These are phyloP conservation scores for Steinernema feltiae DNA, from an alignment of 1,140 invertebrate genomes.

Conservation along the genomic window DNA sequence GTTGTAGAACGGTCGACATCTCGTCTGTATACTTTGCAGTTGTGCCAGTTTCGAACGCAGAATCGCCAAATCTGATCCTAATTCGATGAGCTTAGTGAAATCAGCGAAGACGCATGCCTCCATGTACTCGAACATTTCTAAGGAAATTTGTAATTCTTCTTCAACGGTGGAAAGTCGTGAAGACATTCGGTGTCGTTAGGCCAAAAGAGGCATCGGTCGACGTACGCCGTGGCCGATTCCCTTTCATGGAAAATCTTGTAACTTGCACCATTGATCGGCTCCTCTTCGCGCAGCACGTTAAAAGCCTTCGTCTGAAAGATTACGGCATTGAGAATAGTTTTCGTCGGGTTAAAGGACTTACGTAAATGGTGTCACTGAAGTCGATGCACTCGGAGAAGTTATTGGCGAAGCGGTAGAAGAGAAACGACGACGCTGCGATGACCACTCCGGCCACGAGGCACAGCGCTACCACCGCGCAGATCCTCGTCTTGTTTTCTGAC, in stretches of 20 bases:
- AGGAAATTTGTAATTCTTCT: neutral
- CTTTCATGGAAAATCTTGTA: neutral
- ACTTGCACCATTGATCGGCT: neutral
- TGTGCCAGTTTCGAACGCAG: neutral
- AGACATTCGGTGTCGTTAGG: neutral
- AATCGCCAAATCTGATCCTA: neutral
- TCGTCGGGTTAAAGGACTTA: neutral
- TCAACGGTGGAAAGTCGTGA: neutral
- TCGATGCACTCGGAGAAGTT: neutral
- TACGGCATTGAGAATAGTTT: neutral
- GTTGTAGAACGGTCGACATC: neutral
- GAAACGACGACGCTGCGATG: neutral
- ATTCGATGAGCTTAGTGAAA: neutral
- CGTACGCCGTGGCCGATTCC: neutral
- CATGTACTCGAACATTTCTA: neutral
- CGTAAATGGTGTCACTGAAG: neutral
- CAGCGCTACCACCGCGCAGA: neutral
- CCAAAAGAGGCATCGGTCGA: constrained; percentile 2
- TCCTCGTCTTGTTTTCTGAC: neutral
- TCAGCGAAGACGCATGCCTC: neutral
- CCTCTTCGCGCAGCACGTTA: neutral
- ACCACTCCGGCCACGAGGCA: neutral
- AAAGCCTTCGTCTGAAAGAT: neutral
- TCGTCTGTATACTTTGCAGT: neutral
- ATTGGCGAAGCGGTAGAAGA: neutral